Base-by-base conservation (phyloP, 2,888 invertebrate genomes). In the Noctua janthe region DNA sequence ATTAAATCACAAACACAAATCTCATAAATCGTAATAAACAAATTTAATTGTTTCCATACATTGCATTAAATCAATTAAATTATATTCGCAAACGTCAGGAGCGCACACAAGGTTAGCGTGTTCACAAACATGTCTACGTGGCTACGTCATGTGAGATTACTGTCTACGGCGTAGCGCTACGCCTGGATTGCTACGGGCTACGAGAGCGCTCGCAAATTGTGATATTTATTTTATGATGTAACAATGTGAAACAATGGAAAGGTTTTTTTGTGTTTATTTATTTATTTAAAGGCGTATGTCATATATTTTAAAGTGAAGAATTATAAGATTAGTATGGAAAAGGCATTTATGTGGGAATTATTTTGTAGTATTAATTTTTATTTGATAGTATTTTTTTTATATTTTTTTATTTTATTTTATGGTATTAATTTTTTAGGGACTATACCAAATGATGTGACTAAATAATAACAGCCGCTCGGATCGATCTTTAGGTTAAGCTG, bases 101-200 rank as follows among this genome's bases (percentile, higher is more conserved):
- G 72, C 79, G 74, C 79, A 85, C 77, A 80, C 64, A 80, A 74
- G 70, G 72, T 77, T 77, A 80, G 73, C 54, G 79, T 86, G 77
- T 83, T 83, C 84, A 87, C 78, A 78, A 81, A 81, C 79, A 73
- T 82, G 81, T 76, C 85, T 78, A 85, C 76, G 51, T 64, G 64
- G 64, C 64, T 76, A 76, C 81, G 78, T 81, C 79, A 85, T 47
- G 54, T 43, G 85, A 78, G 83, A 82, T 86, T 81, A 88, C 77
- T 74, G 84, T 84, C 88, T 88, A 88, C 88, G 88, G 72, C 88
- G 88, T 88, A 88, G 88, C 87, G 86, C 87, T 87, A 87, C 87
- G 85, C 71, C 71, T 79, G 76, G 71, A 56, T 85, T 71, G 85
- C 85, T 85, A 86, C 85, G 83, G 64, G 86, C 83, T 82, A 84